A percentile compares a stretch with the other conserved stretches of the same genome.
phyloP scores from a whole-genome alignment of 2,797 vertebrate species.

The Phylloscopus collybita region DNA sequence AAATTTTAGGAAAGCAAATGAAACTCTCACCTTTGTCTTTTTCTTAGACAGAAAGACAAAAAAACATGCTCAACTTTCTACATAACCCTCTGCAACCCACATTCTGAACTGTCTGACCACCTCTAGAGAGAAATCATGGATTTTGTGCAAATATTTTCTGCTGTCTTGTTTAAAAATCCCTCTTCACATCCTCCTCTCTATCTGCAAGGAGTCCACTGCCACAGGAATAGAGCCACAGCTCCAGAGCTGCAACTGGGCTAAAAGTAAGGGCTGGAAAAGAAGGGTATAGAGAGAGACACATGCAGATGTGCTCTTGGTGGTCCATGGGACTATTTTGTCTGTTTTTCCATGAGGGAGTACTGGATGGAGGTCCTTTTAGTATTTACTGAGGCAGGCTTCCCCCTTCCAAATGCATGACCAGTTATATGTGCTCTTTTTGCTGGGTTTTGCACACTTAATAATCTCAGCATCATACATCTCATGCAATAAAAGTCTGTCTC shows the following conservation, averaged over 20 bases:
- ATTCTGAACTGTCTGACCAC: neutral
- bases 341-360: neutral
- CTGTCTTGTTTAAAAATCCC: neutral
- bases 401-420: neutral
- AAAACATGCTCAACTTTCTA: neutral
- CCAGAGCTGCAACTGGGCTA: neutral
- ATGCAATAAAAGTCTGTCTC: neutral
- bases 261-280: neutral
- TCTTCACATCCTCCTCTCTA: neutral
- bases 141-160: neutral
- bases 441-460: neutral
- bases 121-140: neutral
- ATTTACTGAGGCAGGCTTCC: neutral
- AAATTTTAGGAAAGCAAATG: neutral
- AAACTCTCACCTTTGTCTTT: neutral
- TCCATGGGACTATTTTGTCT: neutral
- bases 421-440: neutral
- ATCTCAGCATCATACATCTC: neutral
- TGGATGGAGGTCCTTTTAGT: neutral
- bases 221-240: neutral
- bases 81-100: neutral
- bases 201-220: neutral
- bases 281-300: fast-evolving
- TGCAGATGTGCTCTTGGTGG: neutral
- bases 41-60: neutral